Percentiles rank a stretch among this genome's conserved stretches.
These are phyloP conservation scores for Cyprinodon variegatus DNA, from an alignment of 2,113 vertebrate genomes.

Conservation along the genomic window DNA sequence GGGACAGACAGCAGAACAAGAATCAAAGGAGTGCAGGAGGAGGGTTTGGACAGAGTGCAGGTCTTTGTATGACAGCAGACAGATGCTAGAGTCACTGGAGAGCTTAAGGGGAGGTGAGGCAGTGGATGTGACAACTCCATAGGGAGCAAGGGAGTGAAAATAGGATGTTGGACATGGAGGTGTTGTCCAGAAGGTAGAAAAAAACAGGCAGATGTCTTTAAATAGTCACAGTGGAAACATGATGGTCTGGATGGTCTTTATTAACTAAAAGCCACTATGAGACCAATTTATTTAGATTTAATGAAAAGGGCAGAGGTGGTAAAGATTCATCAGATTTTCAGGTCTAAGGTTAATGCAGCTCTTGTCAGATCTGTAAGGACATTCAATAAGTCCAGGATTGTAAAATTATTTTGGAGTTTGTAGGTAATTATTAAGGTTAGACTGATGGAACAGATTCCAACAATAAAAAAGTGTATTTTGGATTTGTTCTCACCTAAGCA, in stretches of 20 bases:
- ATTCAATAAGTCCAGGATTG: no score
- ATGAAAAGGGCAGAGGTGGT: no score
- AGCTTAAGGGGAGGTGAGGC: conserved; percentile 22
- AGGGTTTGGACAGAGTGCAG: conserved; percentile 17
- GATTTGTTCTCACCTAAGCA: no score
- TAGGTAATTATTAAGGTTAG: no score
- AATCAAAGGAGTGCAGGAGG: conserved; percentile 37
- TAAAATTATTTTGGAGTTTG: no score
- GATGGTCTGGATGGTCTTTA: not conserved
- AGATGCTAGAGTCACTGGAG: conserved; percentile 33
- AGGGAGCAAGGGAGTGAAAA: conserved; percentile 24
- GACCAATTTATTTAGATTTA: not conserved
- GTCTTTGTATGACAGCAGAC: conserved; percentile 37
- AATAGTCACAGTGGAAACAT: not conserved
- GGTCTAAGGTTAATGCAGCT: no score
- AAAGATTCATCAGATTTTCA: no score
- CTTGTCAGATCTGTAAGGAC: no score
- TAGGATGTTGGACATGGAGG: not conserved
- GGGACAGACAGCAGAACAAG: conserved; percentile 35
- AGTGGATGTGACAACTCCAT: conserved; percentile 25
- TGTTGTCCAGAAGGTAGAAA: not conserved
- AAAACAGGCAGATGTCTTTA: not conserved
- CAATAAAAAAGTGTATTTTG: no score
- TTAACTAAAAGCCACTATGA: no score
- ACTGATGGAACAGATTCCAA: no score